Percentiles rank a stretch among this genome's conserved stretches.
phyloP scores from a whole-genome alignment of 2,888 invertebrate species.

The Ormyrus labotus region DNA sequence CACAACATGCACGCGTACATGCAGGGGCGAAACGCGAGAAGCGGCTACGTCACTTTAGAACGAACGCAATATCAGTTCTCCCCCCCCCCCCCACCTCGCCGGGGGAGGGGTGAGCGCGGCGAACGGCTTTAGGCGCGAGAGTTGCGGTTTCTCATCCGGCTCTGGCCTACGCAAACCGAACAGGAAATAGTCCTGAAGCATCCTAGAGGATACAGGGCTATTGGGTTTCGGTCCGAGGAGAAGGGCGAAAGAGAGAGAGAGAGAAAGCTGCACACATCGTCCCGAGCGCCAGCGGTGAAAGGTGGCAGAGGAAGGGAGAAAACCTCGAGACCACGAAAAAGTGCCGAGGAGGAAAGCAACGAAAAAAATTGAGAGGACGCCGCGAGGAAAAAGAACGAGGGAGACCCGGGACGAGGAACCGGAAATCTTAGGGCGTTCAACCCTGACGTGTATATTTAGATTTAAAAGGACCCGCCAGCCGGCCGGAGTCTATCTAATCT shows the following conservation, averaged over 20 bases:
- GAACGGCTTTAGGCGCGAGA: constrained; percentile 38
- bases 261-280: not conserved
- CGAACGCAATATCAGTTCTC: constrained; percentile 23
- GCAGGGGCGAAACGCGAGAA: constrained; percentile 42
- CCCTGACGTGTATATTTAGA: constrained; percentile 69
- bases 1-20: too few relatives aligned
- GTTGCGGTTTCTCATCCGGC: constrained; percentile 74
- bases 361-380: constrained; percentile 42
- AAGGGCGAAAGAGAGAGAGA: too few relatives aligned
- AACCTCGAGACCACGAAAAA: constrained; percentile 20
- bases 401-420: constrained; percentile 65
- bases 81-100: too few relatives aligned
- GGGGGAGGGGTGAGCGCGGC: not conserved
- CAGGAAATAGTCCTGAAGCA: constrained; percentile 75
- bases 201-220: constrained; percentile 73
- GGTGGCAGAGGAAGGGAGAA: constrained; percentile 22
- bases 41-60: constrained; percentile 21
- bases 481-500: constrained; percentile 60
- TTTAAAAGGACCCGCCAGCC: constrained; percentile 67
- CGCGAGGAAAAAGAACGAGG: constrained; percentile 53
- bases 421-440: constrained; percentile 74
- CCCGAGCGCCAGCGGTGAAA: constrained; percentile 18
- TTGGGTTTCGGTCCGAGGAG: constrained; percentile 68
- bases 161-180: constrained; percentile 57
- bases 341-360: constrained; percentile 11